These are phyloP conservation scores for Epirrhoe alternata DNA, from an alignment of 2,888 invertebrate genomes.

Conservation along the genomic window DNA sequence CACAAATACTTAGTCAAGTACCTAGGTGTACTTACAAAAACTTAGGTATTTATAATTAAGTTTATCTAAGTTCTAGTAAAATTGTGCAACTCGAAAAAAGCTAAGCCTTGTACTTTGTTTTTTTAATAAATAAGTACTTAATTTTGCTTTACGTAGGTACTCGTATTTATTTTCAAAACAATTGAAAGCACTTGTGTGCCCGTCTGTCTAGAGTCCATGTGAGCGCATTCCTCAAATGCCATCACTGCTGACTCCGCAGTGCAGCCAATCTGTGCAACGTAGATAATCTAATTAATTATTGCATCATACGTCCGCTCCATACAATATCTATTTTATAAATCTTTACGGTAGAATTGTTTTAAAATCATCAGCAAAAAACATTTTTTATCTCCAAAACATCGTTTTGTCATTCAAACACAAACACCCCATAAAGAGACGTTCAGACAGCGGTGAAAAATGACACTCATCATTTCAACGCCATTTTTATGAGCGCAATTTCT, in stretches of 20 bases:
- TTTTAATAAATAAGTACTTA: too few species aligned
- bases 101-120: too few species aligned
- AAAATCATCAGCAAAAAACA: constrained; percentile 4
- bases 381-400: constrained; percentile 50
- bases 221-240: constrained; percentile 71
- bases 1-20: too few species aligned
- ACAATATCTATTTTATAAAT: neutral
- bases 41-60: too few species aligned
- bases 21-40: too few species aligned
- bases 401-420: constrained; percentile 72
- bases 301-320: neutral
- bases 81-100: too few species aligned
- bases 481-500: constrained; percentile 83
- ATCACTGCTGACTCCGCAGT: constrained; percentile 47
- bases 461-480: constrained; percentile 82
- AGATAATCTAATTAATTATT: constrained; percentile 30
- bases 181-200: constrained; percentile 31
- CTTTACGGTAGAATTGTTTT: neutral
- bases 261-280: constrained; percentile 39
- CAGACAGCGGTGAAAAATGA: constrained; percentile 81
- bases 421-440: constrained; percentile 77
- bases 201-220: constrained; percentile 55
- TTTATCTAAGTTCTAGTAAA: too few species aligned
- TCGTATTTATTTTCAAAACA: too few species aligned
- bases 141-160: too few species aligned